Evolutionary conservation across 2,888 invertebrate species (phyloP).

Genomic region (Lampropteryx suffumata): DNA sequence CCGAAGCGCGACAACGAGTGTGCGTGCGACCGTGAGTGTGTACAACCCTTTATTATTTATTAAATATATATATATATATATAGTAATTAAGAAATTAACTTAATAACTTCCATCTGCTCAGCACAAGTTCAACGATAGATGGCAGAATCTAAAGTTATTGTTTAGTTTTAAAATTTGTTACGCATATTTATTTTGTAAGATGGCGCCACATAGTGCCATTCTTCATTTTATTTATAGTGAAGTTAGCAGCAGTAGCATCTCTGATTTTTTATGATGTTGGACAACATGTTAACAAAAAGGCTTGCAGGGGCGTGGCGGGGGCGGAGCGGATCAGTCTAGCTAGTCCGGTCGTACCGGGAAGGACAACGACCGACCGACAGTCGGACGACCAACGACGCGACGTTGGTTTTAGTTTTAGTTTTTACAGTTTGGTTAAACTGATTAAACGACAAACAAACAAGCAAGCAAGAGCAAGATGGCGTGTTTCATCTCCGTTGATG

Average conservation of each 20-base stretch:
- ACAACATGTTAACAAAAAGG: slow-evolving; percentile 42
- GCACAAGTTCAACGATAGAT: background rate
- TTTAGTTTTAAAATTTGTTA: background rate
- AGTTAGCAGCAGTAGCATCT: slow-evolving; percentile 40
- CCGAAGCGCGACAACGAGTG: too few species aligned
- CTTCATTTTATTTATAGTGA: background rate
- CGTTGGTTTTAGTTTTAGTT: slow-evolving; percentile 35
- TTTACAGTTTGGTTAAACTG: slow-evolving; percentile 61
- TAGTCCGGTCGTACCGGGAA: too few species aligned
- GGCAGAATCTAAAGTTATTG: background rate
- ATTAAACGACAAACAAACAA: slow-evolving; percentile 74
- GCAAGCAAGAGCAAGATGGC: slow-evolving; percentile 83
- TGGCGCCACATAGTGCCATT: background rate
- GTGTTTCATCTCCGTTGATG: slow-evolving; percentile 79
- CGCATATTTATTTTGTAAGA: background rate
- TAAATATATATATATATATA: too few species aligned
- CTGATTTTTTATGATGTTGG: slow-evolving; percentile 46
- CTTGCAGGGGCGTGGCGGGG: too few species aligned
- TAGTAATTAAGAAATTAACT: too few species aligned
- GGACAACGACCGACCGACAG: too few species aligned
- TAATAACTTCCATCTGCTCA: too few species aligned
- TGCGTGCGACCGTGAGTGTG: too few species aligned
- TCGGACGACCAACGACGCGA: slow-evolving; percentile 34
- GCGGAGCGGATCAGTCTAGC: too few species aligned
- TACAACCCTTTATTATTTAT: too few species aligned